Percentiles rank a stretch among this genome's conserved stretches.
These are phyloP conservation scores for Percina caprodes DNA, from an alignment of 2,113 vertebrate species.

Conservation along the genomic window DNA sequence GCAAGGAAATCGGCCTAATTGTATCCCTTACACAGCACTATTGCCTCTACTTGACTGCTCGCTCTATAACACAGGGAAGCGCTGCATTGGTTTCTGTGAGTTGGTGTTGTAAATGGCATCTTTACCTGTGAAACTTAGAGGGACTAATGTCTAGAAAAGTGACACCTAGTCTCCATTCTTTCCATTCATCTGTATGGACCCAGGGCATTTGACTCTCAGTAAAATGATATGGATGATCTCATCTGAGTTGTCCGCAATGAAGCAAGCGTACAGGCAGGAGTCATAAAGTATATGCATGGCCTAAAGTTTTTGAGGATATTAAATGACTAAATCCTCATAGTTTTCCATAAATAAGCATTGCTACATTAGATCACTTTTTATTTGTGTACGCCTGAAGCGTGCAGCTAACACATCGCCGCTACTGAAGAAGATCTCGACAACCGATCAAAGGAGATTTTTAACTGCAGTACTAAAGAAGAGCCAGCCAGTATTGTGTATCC, in stretches of 20 bases:
- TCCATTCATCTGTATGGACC: background rate
- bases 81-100: background rate
- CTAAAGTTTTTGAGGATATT: slow-evolving; percentile 4
- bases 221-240: background rate
- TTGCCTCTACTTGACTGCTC: background rate
- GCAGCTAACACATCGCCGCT: background rate
- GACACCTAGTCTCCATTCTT: background rate
- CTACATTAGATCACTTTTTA: background rate
- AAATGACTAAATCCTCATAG: background rate
- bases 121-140: background rate
- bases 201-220: background rate
- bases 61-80: background rate
- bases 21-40: background rate
- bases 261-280: slow-evolving; percentile 35
- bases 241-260: slow-evolving; percentile 20
- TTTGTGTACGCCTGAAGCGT: background rate
- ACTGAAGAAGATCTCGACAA: slow-evolving; percentile 4
- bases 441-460: slow-evolving; percentile 9
- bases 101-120: background rate
- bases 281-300: background rate
- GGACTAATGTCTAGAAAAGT: background rate
- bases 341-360: background rate
- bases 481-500: background rate
- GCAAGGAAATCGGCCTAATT: background rate
- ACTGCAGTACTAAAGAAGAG: background rate